Conservation (phyloP, 2,113 vertebrate genomes). For the Oreochromis tanganicae region DNA sequence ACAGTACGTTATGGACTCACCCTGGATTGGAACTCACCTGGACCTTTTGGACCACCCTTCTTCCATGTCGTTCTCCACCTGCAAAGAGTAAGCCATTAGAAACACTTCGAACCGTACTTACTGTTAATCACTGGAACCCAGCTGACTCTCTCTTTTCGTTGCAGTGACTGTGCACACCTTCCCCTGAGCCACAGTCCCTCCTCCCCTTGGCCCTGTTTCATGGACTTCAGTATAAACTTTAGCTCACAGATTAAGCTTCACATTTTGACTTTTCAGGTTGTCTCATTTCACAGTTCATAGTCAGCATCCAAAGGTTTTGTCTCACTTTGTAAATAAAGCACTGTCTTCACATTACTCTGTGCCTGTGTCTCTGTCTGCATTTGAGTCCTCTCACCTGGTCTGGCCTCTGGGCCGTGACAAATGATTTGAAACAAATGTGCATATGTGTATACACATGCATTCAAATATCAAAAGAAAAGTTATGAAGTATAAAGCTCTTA, state of each 20-base stretch:
- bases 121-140: background rate
- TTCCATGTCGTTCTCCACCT: background rate
- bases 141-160: rapidly evolving
- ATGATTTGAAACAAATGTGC: rapidly evolving
- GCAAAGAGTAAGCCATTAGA: background rate
- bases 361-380: background rate
- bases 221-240: background rate
- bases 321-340: background rate
- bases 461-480: background rate
- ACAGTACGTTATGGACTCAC: rapidly evolving
- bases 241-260: background rate
- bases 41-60: rapidly evolving
- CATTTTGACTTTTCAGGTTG: background rate
- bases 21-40: rapidly evolving
- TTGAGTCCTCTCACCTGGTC: background rate
- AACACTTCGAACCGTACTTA: rapidly evolving
- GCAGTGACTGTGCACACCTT: background rate
- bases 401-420: background rate
- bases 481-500: background rate
- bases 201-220: background rate
- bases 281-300: background rate
- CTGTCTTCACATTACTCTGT: background rate
- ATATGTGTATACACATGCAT: background rate
- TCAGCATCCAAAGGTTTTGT: background rate
- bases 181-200: rapidly evolving